Conservation (phyloP, 2,113 vertebrate genomes). For the Callopanchax toddi region DNA sequence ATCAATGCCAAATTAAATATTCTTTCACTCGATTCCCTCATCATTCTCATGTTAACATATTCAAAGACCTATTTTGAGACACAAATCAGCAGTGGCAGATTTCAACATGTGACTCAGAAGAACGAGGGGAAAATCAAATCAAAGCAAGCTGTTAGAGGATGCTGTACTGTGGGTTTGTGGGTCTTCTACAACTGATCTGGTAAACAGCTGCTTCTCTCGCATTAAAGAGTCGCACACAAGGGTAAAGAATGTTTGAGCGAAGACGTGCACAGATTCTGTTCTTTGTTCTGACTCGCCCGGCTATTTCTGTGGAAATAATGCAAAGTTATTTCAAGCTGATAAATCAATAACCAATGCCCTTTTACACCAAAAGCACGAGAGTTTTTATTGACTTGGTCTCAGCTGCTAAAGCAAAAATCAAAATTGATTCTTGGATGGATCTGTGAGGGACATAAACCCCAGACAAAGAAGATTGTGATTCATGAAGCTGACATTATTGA, state of each 20-base stretch:
- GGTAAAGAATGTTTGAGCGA: slow-evolving; percentile 33
- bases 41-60: slow-evolving; percentile 21
- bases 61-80: slow-evolving; percentile 51
- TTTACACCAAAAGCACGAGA: slow-evolving; percentile 27
- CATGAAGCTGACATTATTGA: slow-evolving; percentile 20
- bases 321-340: slow-evolving; percentile 32
- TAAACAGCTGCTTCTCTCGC: slow-evolving; percentile 66
- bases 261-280: slow-evolving; percentile 21
- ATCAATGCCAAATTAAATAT: slow-evolving; percentile 26
- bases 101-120: slow-evolving; percentile 44
- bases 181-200: slow-evolving; percentile 49
- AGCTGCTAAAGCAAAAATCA: slow-evolving; percentile 39
- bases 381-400: slow-evolving; percentile 48
- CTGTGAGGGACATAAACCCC: slow-evolving; percentile 17
- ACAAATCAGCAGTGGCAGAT: slow-evolving; percentile 49
- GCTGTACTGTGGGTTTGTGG: slow-evolving; percentile 46
- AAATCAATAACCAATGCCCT: slow-evolving; percentile 18
- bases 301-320: slow-evolving; percentile 18
- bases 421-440: slow-evolving; percentile 45
- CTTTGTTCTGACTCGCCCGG: slow-evolving; percentile 24
- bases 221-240: slow-evolving; percentile 52
- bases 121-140: slow-evolving; percentile 46
- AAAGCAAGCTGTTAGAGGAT: slow-evolving; percentile 55
- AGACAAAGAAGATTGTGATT: slow-evolving; percentile 32
- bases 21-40: slow-evolving; percentile 16